phyloP scores from a whole-genome alignment of 2,888 invertebrate species.

The Xestia rhomboidea region DNA sequence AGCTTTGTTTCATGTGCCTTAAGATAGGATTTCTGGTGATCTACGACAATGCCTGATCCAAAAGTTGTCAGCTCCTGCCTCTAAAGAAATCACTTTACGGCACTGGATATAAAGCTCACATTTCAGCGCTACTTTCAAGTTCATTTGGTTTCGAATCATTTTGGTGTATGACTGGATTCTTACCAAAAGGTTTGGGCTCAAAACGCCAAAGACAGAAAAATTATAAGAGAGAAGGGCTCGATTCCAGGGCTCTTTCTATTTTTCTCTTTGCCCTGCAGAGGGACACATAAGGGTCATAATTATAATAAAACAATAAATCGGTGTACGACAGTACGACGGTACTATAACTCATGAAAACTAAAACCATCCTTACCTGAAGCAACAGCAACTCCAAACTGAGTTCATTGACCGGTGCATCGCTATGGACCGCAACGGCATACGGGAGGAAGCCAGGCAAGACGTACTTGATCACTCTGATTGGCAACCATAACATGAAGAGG shows the following conservation, averaged over 20 bases:
- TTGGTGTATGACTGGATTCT: neutral
- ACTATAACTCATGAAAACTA: neutral
- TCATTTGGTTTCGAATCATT: neutral
- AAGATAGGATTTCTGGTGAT: neutral
- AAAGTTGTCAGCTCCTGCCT: neutral
- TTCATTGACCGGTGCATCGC: constrained; percentile 97
- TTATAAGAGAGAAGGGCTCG: too few relatives aligned
- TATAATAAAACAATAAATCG: neutral
- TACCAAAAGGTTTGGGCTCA: neutral
- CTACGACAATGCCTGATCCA: neutral
- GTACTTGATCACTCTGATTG: constrained; percentile 95
- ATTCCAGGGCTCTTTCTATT: too few relatives aligned
- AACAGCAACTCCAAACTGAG: constrained; percentile 97
- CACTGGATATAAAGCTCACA: neutral
- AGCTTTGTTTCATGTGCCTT: neutral
- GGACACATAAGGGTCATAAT: neutral
- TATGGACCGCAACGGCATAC: constrained; percentile 96
- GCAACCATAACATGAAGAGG: constrained; percentile 98
- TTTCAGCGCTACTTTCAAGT: neutral
- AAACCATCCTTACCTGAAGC: constrained; percentile 92
- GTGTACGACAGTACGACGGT: neutral
- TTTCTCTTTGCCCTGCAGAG: too few relatives aligned
- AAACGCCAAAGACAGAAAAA: neutral
- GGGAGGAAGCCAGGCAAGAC: constrained; percentile 97
- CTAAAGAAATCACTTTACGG: neutral